A percentile compares a stretch with the other conserved stretches of the same genome.
Evolutionary conservation across 2,113 vertebrate genomes (phyloP).

Genomic region (Bubalus kerabau): DNA sequence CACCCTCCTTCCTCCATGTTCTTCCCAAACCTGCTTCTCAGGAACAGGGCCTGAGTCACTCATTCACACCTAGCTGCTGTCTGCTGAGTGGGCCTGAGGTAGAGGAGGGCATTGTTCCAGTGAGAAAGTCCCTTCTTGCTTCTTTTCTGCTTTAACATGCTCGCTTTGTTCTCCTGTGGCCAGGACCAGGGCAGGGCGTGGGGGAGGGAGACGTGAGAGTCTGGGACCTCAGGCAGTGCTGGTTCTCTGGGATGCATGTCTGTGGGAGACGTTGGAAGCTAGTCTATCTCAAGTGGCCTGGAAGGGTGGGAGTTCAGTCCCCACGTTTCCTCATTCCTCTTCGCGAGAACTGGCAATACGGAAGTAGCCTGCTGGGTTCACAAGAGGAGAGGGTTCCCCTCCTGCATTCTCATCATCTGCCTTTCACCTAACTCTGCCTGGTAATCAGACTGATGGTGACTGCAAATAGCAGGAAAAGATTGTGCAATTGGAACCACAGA

Average conservation of each 20-base stretch:
- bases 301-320: neutral
- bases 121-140: neutral
- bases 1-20: neutral
- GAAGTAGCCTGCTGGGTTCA: neutral
- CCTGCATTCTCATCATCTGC: neutral
- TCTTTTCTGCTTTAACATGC: neutral
- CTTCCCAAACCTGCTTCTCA: neutral
- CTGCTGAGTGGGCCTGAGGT: neutral
- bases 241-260: neutral
- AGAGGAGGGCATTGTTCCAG: rapidly evolving
- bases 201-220: neutral
- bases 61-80: neutral
- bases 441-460: neutral
- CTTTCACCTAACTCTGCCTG: neutral
- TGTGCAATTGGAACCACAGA: neutral
- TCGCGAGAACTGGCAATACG: rapidly evolving
- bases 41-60: neutral
- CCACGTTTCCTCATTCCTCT: neutral
- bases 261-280: neutral
- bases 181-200: neutral
- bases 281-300: neutral
- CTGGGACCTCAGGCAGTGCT: neutral
- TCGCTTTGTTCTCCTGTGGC: neutral
- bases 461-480: neutral
- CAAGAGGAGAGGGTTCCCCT: neutral